Evolutionary conservation across 92 coral and sea anemone genomes (phyloP), one percentile per base, ranked within the genome.

Genomic region (Epizoanthus stellaris): DNA sequence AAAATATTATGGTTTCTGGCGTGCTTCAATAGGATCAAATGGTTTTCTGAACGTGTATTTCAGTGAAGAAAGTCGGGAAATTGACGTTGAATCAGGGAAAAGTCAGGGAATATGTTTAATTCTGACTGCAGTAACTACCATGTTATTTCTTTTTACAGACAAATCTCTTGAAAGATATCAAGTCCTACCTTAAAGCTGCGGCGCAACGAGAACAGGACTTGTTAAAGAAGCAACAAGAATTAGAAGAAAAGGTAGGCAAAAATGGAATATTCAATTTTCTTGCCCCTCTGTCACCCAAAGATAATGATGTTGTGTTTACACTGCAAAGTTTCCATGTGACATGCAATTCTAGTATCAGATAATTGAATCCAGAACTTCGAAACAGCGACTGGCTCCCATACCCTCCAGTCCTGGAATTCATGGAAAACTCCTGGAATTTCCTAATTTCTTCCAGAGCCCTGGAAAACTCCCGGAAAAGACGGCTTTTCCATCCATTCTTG

Each of bases 161-260:
- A 61, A 94, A 96, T 75, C 90, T 94, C 54, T 76, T 96, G 17
- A 96, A 96, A 64, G 98, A 96, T 73, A 92, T 96, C 87, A 94
- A 94, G 91, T 88, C 94, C 11, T 95, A 96, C 85, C 84, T 96
- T 0, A 93, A 91, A 86, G 95, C 93, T n/a, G 94, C 98, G 4
- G 99, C 97, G 0, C 95, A 96, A 20, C 75, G 98, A 77, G 99
- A 96, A 86, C 65, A 94, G 10, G 92, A 94, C 59, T 81, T 96
- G 56, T 67, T 91, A 52, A 94, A 91, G 91, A 94, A 88, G 67
- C 99, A 96, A 67, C 95, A 93, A 71, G 99, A 94, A 15, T 76
- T 94, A 6, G 98, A 94, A 67, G 99, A 96, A 84, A 96, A 94
- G 97, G 99, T 96, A 77, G 39, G 45, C 36, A 4, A 9, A 4